Conservation (phyloP, 2,797 vertebrate species). For the Argentina silus region DNA sequence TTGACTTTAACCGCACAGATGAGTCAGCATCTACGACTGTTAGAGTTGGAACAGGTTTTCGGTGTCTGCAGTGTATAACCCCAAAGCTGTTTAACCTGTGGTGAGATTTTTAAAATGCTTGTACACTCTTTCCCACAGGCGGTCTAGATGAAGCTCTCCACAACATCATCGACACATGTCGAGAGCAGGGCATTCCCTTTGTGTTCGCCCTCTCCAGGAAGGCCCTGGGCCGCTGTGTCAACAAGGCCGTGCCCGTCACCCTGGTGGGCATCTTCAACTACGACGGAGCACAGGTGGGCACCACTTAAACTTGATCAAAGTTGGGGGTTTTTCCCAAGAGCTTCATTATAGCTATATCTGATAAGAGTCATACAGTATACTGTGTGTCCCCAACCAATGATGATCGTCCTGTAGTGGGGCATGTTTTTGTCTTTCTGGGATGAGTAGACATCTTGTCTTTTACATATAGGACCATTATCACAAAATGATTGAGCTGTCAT, state of each 20-base stretch:
- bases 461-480: conserved; percentile 88
- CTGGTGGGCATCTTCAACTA: conserved; percentile 98
- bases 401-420: not conserved
- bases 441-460: not conserved
- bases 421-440: too few relatives aligned
- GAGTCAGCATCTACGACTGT: too few relatives aligned
- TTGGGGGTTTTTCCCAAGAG: too few relatives aligned
- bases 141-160: conserved; percentile 95
- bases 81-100: not conserved
- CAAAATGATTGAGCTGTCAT: conserved; percentile 92
- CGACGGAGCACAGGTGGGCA: conserved; percentile 93
- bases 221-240: conserved; percentile 90
- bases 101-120: not conserved
- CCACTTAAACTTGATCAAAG: not conserved
- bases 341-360: too few relatives aligned
- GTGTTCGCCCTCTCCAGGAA: conserved; percentile 96
- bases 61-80: not conserved
- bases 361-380: too few relatives aligned
- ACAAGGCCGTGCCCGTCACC: conserved; percentile 94
- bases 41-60: not conserved
- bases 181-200: conserved; percentile 91
- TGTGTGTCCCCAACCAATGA: too few relatives aligned
- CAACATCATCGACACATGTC: conserved; percentile 90
- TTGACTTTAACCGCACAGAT: too few relatives aligned
- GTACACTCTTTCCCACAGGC: conserved; percentile 72